Evolutionary conservation across 2,113 vertebrate species (phyloP), one percentile per base, ranked within the genome.

Genomic region (Nipponia nippon): DNA sequence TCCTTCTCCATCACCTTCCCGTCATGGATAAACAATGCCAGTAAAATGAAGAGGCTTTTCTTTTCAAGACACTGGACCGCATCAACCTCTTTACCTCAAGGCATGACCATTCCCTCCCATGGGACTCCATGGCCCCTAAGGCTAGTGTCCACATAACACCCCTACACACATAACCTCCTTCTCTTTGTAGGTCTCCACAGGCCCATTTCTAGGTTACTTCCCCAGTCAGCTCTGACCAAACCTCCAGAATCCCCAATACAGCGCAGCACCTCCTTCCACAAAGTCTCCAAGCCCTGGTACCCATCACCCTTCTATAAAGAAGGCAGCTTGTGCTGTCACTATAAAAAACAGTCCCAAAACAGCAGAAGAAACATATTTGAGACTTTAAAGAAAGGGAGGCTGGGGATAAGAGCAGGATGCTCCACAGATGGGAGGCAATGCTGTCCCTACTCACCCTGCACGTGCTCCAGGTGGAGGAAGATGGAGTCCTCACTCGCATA

Each of bases 401-500:
- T 78, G 55, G 36, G 30, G 38, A 29, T 58, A 83, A 78, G 34
- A 82, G 27, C 30, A 42, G 53, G 46, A 46, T 44, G 73, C 32
- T 70, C 69, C 67, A 85, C 4, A 30, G 61, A 85, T 5, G 6
- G 61, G 12, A 83, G n/a, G 46, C 13, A 36, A 42, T 29, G 25
- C 40, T 56, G 55, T 27, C 66, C 27, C 38, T 55, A 93, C 98
- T 98, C 96, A 99, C 99, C 99, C 98, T 98, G 98, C 79, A 99
- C 97, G 0, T 99, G 98, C 83, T 99, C 99, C 94, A 99, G 98
- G 93, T 99, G 99, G 75, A 99, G 98, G 93, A 99, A 99, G 96
- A 99, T 98, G 9, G 98, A 98, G 82, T 99, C 99, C 89, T 99
- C 99, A 2, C 99, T 99, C 97, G 99, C 97, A 1, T 99, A 99